Evolutionary conservation across 1,140 invertebrate genomes (phyloP), one percentile per base, ranked within the genome.

Genomic region (Aphelinus atriplicis): DNA sequence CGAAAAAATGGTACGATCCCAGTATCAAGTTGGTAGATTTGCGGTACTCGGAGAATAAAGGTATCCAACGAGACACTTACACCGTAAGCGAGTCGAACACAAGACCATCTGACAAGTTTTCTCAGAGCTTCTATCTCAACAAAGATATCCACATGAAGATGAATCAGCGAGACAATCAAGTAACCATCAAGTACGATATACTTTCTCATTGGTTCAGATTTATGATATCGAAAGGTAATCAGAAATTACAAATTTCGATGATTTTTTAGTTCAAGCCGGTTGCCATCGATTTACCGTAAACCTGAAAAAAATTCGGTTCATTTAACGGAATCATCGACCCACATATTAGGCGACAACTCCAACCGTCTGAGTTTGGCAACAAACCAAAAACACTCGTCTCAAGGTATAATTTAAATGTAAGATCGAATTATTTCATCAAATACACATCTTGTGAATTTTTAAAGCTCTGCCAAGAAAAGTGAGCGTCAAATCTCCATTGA

Each of bases 281-380:
- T 72, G 7, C 70, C 70, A 1, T 50, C 61, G 7, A 72, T 72
- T 42, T 72, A 43, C 51, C 1, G 48, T 10, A 53, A 72, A 50
- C 53, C 51, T 5, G 50, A 64, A 48, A 71, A n/a, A 62, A 42
- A 71, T 51, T 42, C n/a, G n/a, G 6, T 7, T 6, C 46, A 60
- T 7, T 53, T 5, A 2, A 2, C 6, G 2, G 58, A 70, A 4
- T 51, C 66, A 4, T 61, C 68, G 7, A 26, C 48, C 3, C 51
- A 45, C 48, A 2, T 70, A 3, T 0, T 48, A 69, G n/a, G n/a
- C 6, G 9, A 50, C 6, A 45, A 55, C 46, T 26, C 61, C 1
- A 42, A 10, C 1, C 64, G 57, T 56, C 3, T 55, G 9, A 64
- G 7, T 42, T 2, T 43, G 2, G 46, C 57, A 10, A 43, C 0